Percentiles rank a stretch among this genome's conserved stretches.
Evolutionary conservation across 2,113 vertebrate species (phyloP).

Genomic region (Notechis scutatus): DNA sequence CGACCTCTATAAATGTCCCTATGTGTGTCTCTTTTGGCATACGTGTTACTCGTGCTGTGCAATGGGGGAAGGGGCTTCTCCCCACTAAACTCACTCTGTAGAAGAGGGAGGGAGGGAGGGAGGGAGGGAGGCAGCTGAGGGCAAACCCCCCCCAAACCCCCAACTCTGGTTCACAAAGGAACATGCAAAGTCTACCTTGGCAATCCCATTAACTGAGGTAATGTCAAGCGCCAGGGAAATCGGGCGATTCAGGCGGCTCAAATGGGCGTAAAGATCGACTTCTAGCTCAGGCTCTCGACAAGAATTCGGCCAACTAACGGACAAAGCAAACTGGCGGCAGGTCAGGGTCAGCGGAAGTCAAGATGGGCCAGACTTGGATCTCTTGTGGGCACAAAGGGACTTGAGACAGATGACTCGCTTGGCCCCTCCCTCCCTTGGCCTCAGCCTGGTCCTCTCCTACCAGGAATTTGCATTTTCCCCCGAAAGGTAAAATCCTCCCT

Average conservation of each 20-base stretch:
- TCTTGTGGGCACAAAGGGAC: not conserved
- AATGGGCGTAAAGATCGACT: not conserved
- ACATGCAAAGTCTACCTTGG: not conserved
- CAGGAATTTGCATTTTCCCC: not conserved
- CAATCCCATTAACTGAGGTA: not conserved
- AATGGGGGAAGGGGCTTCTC: not conserved
- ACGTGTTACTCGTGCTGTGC: not conserved
- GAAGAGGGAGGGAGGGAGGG: not conserved
- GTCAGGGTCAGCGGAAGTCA: not conserved
- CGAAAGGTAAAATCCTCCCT: not conserved
- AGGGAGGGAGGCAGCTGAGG: not conserved
- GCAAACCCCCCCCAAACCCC: not conserved
- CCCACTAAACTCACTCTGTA: not conserved
- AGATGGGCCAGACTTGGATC: not conserved
- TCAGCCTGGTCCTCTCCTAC: not conserved
- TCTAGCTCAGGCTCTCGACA: not conserved
- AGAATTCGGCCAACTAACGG: not conserved
- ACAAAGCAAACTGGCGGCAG: not conserved
- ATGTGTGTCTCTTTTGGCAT: not conserved
- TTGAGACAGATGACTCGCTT: not conserved
- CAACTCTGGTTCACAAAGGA: not conserved
- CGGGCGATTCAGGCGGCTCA: not conserved
- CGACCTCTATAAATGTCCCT: not conserved
- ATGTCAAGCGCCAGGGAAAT: not conserved
- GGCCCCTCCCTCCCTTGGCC: not conserved